A percentile compares a stretch with the other conserved stretches of the same genome.
Evolutionary conservation across 1,140 invertebrate genomes (phyloP).

Genomic region (Bombyx mandarina): DNA sequence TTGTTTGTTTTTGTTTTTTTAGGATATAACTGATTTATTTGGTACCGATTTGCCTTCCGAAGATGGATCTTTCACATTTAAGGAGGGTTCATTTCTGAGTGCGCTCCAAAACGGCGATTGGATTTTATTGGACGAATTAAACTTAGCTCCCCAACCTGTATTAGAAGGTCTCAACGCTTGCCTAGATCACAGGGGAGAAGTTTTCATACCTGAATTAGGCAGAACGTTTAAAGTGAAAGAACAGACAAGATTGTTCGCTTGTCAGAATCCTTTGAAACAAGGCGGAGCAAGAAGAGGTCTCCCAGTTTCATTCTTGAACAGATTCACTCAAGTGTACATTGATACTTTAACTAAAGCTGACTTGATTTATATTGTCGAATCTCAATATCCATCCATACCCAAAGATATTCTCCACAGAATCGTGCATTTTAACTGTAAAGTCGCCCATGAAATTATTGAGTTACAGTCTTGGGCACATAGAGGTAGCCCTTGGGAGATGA

Average conservation of each 20-base stretch:
- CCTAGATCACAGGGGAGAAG: slow-evolving; percentile 96
- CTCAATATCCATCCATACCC: slow-evolving; percentile 72
- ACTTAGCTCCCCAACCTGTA: slow-evolving; percentile 98
- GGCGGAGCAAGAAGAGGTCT: slow-evolving; percentile 96
- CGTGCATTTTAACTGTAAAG: slow-evolving; percentile 84
- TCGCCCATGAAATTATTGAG: slow-evolving; percentile 76
- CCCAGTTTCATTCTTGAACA: slow-evolving; percentile 97
- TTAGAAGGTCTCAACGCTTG: slow-evolving; percentile 98
- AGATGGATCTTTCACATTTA: slow-evolving; percentile 95
- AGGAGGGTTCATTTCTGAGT: slow-evolving; percentile 94
- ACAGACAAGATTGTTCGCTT: slow-evolving; percentile 93
- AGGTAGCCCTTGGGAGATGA: slow-evolving; percentile 96
- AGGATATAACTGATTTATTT: slow-evolving; percentile 98
- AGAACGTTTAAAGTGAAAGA: slow-evolving; percentile 85
- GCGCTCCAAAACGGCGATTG: slow-evolving; percentile 94
- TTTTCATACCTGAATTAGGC: slow-evolving; percentile 96
- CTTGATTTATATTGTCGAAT: slow-evolving; percentile 75
- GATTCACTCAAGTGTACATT: slow-evolving; percentile 97
- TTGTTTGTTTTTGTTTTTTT: slow-evolving; percentile 27
- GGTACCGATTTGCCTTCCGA: slow-evolving; percentile 97
- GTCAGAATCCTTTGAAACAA: slow-evolving; percentile 97
- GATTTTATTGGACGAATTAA: slow-evolving; percentile 99
- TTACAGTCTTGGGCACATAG: slow-evolving; percentile 78
- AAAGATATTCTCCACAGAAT: slow-evolving; percentile 78
- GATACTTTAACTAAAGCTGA: slow-evolving; percentile 85